phyloP scores from a whole-genome alignment of 35 echinoderm and acorn worm genomes.

The Ophiothrix spiculata region DNA sequence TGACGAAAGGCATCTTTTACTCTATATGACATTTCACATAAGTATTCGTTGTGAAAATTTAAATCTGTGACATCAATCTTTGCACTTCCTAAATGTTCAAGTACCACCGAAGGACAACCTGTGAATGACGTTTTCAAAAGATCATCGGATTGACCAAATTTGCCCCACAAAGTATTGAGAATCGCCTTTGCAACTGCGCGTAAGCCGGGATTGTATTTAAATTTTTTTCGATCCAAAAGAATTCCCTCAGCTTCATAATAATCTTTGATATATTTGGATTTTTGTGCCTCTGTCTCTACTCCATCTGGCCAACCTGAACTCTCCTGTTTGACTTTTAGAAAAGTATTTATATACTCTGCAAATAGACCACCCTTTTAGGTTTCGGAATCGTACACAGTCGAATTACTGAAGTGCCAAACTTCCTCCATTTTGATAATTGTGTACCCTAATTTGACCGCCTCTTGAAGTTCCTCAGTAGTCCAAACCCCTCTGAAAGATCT shows the following conservation, averaged over 20 bases:
- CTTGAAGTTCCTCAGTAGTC: conserved; percentile 47
- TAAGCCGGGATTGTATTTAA: conserved; percentile 26
- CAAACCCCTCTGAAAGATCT: conserved; percentile 44
- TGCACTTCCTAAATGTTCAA: neutral
- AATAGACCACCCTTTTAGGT: conserved; percentile 48
- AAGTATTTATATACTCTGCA: conserved; percentile 46
- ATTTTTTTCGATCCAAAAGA: neutral
- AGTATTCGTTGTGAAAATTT: conserved; percentile 11
- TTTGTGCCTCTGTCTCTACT: conserved; percentile 33
- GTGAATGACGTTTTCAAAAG: conserved; percentile 15
- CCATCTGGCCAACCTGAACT: conserved; percentile 14
- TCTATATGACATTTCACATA: neutral
- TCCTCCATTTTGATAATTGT: conserved; percentile 28
- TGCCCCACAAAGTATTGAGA: conserved; percentile 60
- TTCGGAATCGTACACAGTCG: conserved; percentile 28
- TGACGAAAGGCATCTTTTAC: neutral
- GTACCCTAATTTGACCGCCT: conserved; percentile 59
- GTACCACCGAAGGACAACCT: neutral
- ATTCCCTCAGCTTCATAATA: conserved; percentile 37
- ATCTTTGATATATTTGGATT: conserved; percentile 10
- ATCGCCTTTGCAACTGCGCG: conserved; percentile 34
- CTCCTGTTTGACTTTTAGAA: conserved; percentile 69
- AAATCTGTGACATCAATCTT: conserved; percentile 3
- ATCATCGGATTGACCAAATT: conserved; percentile 49
- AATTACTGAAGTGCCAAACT: conserved; percentile 74